A percentile compares a stretch with the other conserved stretches of the same genome.
These are phyloP conservation scores for Hetaerina americana DNA, from an alignment of 1,140 invertebrate species.

Conservation along the genomic window DNA sequence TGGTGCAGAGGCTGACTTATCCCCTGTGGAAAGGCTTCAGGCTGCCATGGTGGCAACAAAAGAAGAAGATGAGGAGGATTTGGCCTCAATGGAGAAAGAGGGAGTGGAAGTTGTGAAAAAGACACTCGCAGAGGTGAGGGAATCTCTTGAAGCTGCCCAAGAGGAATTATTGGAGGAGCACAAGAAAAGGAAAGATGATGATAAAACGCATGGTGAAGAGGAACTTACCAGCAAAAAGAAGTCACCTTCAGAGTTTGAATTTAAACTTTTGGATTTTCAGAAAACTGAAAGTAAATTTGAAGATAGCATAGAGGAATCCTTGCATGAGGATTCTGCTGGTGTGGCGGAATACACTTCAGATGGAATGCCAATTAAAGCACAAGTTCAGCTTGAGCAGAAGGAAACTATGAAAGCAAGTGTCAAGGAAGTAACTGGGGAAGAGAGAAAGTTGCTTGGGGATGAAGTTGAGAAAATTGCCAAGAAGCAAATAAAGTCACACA, in stretches of 20 bases:
- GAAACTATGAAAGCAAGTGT: background rate
- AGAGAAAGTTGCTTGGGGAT: background rate
- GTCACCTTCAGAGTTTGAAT: constrained; percentile 57
- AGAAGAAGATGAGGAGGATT: background rate
- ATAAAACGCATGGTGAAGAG: constrained; percentile 14
- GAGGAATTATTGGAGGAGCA: constrained; percentile 49
- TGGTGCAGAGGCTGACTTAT: constrained; percentile 49
- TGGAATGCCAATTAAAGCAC: background rate
- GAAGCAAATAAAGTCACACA: background rate
- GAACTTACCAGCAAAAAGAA: constrained; percentile 32
- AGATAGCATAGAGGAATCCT: constrained; percentile 19
- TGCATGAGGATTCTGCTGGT: constrained; percentile 17
- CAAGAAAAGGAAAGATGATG: constrained; percentile 23
- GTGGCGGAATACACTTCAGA: background rate
- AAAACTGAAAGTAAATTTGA: constrained; percentile 22
- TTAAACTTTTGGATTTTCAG: constrained; percentile 31
- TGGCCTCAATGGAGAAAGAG: background rate
- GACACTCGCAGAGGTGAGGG: constrained; percentile 53
- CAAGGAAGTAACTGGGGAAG: constrained; percentile 1
- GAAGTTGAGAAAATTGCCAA: background rate
- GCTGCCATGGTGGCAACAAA: background rate
- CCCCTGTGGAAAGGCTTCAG: constrained; percentile 41
- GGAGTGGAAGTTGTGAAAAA: constrained; percentile 25
- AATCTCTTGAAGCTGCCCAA: constrained; percentile 47
- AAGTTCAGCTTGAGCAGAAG: background rate